Conservation (phyloP, 2,797 vertebrate genomes). For the Schizopygopsis malacanthus region DNA sequence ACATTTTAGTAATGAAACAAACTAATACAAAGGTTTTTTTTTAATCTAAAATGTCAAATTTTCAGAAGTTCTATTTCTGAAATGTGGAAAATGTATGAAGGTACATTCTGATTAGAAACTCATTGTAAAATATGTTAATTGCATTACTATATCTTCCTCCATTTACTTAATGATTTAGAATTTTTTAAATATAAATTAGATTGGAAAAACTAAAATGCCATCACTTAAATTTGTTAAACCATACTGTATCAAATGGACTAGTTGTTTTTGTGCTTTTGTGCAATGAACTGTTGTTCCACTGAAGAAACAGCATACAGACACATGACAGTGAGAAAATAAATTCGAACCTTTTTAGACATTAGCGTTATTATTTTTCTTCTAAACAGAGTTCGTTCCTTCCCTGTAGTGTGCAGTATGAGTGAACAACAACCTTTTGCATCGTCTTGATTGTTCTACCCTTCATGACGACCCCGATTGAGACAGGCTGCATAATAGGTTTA, state of each 20-base stretch:
- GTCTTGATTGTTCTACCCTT: constrained; percentile 26
- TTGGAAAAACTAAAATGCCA: background rate
- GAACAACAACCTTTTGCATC: constrained; percentile 11
- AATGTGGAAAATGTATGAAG: background rate
- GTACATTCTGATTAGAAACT: background rate
- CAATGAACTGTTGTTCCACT: background rate
- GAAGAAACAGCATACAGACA: background rate
- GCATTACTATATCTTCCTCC: background rate
- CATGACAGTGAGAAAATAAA: background rate
- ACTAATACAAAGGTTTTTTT: background rate
- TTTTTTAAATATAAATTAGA: background rate
- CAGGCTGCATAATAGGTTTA: constrained; percentile 21
- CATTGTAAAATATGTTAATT: background rate
- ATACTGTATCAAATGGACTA: background rate
- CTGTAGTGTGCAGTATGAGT: background rate
- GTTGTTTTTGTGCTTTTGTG: background rate
- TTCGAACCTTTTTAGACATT: background rate
- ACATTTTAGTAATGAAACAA: background rate
- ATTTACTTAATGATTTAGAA: background rate
- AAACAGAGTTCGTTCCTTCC: background rate
- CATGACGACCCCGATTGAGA: background rate
- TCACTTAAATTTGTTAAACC: background rate
- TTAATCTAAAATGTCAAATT: background rate
- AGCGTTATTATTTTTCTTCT: background rate
- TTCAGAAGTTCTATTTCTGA: background rate